Evolutionary conservation across 2,888 invertebrate genomes (phyloP).

Genomic region (Lepas anatifera): DNA sequence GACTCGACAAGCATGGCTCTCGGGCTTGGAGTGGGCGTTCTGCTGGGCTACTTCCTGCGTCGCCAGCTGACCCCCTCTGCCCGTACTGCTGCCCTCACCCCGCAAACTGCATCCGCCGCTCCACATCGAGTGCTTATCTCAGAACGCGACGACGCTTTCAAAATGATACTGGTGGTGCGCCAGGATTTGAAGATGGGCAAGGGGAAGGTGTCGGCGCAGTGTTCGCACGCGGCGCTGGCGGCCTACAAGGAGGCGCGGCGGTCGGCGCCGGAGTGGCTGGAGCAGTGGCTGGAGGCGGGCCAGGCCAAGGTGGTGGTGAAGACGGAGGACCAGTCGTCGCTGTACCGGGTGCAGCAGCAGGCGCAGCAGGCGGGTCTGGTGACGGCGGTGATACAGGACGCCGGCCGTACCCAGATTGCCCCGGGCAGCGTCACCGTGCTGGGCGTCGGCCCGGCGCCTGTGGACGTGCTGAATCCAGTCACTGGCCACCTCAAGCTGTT

Average conservation of each 20-base stretch:
- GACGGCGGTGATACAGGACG: slow-evolving; percentile 68
- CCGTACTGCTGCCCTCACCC: not conserved
- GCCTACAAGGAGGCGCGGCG: slow-evolving; percentile 59
- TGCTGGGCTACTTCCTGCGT: not conserved
- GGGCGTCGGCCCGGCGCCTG: slow-evolving; percentile 83
- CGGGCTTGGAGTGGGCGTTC: not conserved
- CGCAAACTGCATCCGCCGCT: slow-evolving; percentile 22
- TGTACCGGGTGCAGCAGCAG: slow-evolving; percentile 52
- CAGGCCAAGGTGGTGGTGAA: slow-evolving; percentile 76
- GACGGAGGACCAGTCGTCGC: slow-evolving; percentile 55
- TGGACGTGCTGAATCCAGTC: slow-evolving; percentile 58
- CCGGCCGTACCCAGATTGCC: slow-evolving; percentile 85
- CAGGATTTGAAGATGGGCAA: slow-evolving; percentile 89
- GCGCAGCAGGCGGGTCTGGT: slow-evolving; percentile 58
- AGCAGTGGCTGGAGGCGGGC: slow-evolving; percentile 55
- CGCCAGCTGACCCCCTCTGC: not conserved
- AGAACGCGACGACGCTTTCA: slow-evolving; percentile 32
- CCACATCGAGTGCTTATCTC: slow-evolving; percentile 28
- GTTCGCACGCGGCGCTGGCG: slow-evolving; percentile 84
- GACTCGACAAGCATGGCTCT: not conserved
- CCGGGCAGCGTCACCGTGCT: slow-evolving; percentile 79
- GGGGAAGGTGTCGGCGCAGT: slow-evolving; percentile 68
- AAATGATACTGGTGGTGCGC: slow-evolving; percentile 74
- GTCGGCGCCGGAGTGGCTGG: slow-evolving; percentile 48
- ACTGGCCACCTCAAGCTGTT: slow-evolving; percentile 73